A percentile compares a stretch with the other conserved stretches of the same genome.
phyloP scores from a whole-genome alignment of 2,113 vertebrate genomes.

The Narcine bancroftii region DNA sequence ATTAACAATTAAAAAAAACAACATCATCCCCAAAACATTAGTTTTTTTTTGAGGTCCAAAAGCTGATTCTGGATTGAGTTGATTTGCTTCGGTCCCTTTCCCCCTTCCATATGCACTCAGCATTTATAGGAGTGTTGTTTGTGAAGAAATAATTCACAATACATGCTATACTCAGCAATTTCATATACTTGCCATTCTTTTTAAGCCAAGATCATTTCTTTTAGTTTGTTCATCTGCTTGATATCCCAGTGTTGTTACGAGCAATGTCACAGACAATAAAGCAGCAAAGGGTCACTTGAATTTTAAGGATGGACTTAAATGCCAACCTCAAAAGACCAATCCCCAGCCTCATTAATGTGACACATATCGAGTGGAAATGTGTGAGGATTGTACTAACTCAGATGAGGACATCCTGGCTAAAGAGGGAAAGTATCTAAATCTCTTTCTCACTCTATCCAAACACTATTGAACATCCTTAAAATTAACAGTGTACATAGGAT shows the following conservation, averaged over 20 bases:
- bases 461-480: not conserved
- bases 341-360: not conserved
- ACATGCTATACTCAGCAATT: not conserved
- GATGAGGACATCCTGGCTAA: not conserved
- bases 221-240: not conserved
- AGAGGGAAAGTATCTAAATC: not conserved
- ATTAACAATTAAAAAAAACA: not conserved
- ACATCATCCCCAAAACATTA: not conserved
- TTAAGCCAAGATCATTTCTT: not conserved
- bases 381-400: not conserved
- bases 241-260: too few relatives aligned
- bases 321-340: not conserved
- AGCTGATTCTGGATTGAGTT: not conserved
- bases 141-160: not conserved
- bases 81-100: not conserved
- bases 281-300: too few relatives aligned
- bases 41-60: not conserved
- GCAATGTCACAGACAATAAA: not conserved
- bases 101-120: not conserved
- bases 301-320: not conserved
- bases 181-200: not conserved
- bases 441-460: not conserved
- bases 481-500: not conserved
- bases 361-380: not conserved
- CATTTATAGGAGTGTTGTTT: not conserved